These are phyloP conservation scores for Hymenopus coronatus DNA, from an alignment of 2,888 invertebrate species.

Conservation along the genomic window DNA sequence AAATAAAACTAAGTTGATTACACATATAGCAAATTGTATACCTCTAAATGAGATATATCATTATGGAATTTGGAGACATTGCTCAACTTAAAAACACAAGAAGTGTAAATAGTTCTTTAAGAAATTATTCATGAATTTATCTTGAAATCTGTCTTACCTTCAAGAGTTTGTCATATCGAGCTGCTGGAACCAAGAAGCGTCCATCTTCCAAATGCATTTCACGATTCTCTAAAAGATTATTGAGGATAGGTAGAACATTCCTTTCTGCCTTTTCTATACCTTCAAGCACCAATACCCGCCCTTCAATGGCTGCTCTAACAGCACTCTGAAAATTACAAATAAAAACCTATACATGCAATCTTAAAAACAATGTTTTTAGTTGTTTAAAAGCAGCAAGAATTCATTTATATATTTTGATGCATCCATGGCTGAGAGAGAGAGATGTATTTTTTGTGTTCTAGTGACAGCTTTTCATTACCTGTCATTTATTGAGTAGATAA, in stretches of 20 bases:
- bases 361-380: neutral
- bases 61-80: too few species aligned
- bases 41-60: too few species aligned
- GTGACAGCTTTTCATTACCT: too few species aligned
- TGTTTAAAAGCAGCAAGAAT: neutral
- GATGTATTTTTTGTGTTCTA: too few species aligned
- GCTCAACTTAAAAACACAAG: too few species aligned
- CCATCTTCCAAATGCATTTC: slow-evolving; percentile 99
- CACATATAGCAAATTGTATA: too few species aligned
- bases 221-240: slow-evolving; percentile 93
- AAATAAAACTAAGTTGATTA: too few species aligned
- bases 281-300: slow-evolving; percentile 85
- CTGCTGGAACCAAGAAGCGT: slow-evolving; percentile 82
- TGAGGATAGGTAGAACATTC: slow-evolving; percentile 93
- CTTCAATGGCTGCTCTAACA: slow-evolving; percentile 86
- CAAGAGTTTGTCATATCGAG: slow-evolving; percentile 84
- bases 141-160: slow-evolving; percentile 54
- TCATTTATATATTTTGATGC: neutral
- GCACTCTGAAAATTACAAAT: slow-evolving; percentile 65
- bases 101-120: too few species aligned
- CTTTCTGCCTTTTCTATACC: slow-evolving; percentile 97
- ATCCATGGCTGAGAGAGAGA: too few species aligned
- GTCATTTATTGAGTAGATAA: too few species aligned
- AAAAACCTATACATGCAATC: neutral
- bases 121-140: neutral